These are phyloP conservation scores for Cololabis saira DNA, from an alignment of 2,113 vertebrate species.

Conservation along the genomic window DNA sequence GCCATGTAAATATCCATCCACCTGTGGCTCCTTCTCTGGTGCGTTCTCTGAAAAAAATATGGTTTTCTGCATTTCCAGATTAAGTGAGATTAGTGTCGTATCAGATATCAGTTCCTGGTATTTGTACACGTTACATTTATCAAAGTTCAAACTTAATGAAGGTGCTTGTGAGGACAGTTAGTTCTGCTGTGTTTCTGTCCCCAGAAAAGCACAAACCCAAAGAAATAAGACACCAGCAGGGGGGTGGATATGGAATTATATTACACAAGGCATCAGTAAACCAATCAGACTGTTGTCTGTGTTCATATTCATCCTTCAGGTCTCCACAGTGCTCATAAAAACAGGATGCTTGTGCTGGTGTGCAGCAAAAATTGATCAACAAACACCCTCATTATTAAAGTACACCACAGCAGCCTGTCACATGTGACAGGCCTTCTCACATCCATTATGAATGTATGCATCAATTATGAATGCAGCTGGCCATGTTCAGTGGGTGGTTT, in stretches of 20 bases:
- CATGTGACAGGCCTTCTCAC: not conserved
- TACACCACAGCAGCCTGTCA: not conserved
- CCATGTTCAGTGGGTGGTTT: slow-evolving; percentile 34
- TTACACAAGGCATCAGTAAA: slow-evolving; percentile 13
- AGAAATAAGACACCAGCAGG: not conserved
- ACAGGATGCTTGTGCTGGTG: slow-evolving; percentile 3
- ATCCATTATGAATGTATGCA: slow-evolving; percentile 39
- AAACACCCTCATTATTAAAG: slow-evolving; percentile 9
- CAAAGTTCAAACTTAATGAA: slow-evolving; percentile 22
- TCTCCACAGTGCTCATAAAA: slow-evolving; percentile 16
- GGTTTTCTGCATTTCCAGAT: slow-evolving; percentile 11
- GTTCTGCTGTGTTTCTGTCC: not conserved
- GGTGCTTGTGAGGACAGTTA: slow-evolving; percentile 12
- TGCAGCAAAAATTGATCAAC: slow-evolving; percentile 28
- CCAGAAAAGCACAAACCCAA: too few species aligned
- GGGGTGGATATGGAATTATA: not conserved
- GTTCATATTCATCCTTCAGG: not conserved
- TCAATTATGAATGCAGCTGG: slow-evolving; percentile 48
- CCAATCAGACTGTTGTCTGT: slow-evolving; percentile 19
- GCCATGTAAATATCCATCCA: slow-evolving; percentile 28
- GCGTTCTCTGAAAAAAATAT: slow-evolving; percentile 8
- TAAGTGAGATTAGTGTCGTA: slow-evolving; percentile 10
- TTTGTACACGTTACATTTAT: slow-evolving; percentile 17
- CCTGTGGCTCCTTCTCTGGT: slow-evolving; percentile 18
- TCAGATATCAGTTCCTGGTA: slow-evolving; percentile 6